phyloP scores from a whole-genome alignment of 1,140 invertebrate species.

The Aporrectodea caliginosa region DNA sequence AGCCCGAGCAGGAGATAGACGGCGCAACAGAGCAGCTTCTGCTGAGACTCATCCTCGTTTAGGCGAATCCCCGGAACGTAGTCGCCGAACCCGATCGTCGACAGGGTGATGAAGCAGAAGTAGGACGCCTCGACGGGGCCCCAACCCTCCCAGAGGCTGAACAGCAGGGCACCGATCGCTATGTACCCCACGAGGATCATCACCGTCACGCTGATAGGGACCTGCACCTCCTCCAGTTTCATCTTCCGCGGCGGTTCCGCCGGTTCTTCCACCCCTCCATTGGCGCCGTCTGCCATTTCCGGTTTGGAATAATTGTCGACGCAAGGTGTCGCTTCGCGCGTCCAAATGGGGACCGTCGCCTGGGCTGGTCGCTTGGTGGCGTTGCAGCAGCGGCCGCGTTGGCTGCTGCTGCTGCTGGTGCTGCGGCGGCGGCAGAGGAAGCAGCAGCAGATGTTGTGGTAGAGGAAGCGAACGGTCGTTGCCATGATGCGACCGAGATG shows the following conservation, averaged over 20 bases:
- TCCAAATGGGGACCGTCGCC: neutral
- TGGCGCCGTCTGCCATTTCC: neutral
- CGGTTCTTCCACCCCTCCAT: neutral
- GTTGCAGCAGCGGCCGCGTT: neutral
- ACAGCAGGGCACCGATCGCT: slow-evolving; percentile 77
- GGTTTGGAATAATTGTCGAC: neutral
- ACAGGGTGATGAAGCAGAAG: slow-evolving; percentile 82
- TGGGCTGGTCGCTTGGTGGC: neutral
- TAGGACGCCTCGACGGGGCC: slow-evolving; percentile 84
- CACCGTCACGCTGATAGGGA: slow-evolving; percentile 76
- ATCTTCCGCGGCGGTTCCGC: neutral
- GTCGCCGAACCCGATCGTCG: slow-evolving; percentile 83
- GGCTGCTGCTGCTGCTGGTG: slow-evolving; percentile 1
- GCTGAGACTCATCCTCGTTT: neutral
- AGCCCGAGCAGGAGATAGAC: slow-evolving; percentile 23
- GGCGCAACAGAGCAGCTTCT: slow-evolving; percentile 15
- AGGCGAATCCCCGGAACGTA: slow-evolving; percentile 64
- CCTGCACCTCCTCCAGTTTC: slow-evolving; percentile 35
- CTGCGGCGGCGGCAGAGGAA: slow-evolving; percentile 18
- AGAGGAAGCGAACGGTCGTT: slow-evolving; percentile 88
- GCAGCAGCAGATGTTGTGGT: slow-evolving; percentile 77
- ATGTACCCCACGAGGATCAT: slow-evolving; percentile 81
- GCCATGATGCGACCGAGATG: slow-evolving; percentile 89
- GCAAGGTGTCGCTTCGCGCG: neutral
- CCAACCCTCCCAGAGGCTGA: slow-evolving; percentile 69